Percentiles rank a stretch among this genome's conserved stretches.
These are phyloP conservation scores for Vicugna pacos DNA, from an alignment of 2,113 vertebrate genomes.

Conservation along the genomic window DNA sequence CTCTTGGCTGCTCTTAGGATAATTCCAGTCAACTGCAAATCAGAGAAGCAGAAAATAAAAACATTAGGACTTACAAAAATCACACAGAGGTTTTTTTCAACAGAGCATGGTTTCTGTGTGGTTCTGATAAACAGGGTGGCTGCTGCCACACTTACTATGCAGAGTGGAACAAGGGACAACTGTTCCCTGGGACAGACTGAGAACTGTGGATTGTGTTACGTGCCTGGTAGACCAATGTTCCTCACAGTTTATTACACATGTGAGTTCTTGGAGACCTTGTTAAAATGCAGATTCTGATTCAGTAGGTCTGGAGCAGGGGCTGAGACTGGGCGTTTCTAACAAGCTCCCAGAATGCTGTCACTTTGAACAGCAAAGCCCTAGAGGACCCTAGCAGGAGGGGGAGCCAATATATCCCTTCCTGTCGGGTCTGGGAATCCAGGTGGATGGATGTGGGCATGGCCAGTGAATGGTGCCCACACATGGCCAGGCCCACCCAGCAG, in stretches of 20 bases:
- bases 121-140: not conserved
- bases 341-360: not conserved
- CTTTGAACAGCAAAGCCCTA: not conserved
- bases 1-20: slow-evolving; percentile 93
- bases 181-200: not conserved
- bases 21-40: slow-evolving; percentile 93
- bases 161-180: not conserved
- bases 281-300: slow-evolving; percentile 1
- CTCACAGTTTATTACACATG: not conserved
- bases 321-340: not conserved
- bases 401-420: too few species aligned
- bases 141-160: not conserved
- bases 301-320: not conserved
- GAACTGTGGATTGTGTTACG: too few species aligned
- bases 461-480: not conserved
- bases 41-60: slow-evolving; percentile 58
- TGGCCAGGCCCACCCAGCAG: not conserved
- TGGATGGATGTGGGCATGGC: not conserved
- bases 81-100: not conserved
- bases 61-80: not conserved
- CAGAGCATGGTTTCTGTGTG: not conserved
- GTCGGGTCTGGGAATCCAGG: not conserved
- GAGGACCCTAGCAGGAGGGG: not conserved
- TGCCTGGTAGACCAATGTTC: not conserved
- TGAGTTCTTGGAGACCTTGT: not conserved